Conservation (phyloP, 2,797 vertebrate species). For the Pseudochaenichthys georgianus region DNA sequence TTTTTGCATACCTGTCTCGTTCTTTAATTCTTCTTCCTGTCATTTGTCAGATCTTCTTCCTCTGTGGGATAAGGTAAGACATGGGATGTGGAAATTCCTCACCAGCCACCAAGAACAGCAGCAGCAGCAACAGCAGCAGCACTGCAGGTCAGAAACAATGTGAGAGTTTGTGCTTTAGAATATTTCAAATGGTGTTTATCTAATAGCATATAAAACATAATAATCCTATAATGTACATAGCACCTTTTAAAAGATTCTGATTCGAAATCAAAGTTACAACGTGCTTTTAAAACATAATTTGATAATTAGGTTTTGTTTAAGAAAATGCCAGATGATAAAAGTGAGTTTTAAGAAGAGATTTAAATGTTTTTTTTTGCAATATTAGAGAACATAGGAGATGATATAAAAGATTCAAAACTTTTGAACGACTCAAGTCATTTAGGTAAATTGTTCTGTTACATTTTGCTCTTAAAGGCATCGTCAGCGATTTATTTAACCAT, state of each 20-base stretch:
- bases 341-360: too few species aligned
- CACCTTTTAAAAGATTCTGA: too few species aligned
- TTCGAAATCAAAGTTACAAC: too few species aligned
- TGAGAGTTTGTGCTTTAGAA: not conserved
- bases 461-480: not conserved
- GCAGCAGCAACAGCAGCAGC: conserved; percentile 12
- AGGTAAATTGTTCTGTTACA: not conserved
- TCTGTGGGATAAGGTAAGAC: conserved; percentile 42
- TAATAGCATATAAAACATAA: not conserved
- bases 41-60: not conserved
- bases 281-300: too few species aligned
- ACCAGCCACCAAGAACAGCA: conserved; percentile 34
- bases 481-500: not conserved
- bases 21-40: not conserved
- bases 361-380: too few species aligned
- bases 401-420: not conserved
- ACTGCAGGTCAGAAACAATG: conserved; percentile 61
- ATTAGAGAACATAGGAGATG: too few species aligned
- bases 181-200: not conserved
- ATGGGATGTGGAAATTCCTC: conserved; percentile 85
- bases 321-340: too few species aligned
- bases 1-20: not conserved
- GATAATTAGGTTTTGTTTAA: too few species aligned
- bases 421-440: not conserved
- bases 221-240: too few species aligned